Conservation (phyloP, 2,888 invertebrate species). For the Melangyna quadrimaculata region DNA sequence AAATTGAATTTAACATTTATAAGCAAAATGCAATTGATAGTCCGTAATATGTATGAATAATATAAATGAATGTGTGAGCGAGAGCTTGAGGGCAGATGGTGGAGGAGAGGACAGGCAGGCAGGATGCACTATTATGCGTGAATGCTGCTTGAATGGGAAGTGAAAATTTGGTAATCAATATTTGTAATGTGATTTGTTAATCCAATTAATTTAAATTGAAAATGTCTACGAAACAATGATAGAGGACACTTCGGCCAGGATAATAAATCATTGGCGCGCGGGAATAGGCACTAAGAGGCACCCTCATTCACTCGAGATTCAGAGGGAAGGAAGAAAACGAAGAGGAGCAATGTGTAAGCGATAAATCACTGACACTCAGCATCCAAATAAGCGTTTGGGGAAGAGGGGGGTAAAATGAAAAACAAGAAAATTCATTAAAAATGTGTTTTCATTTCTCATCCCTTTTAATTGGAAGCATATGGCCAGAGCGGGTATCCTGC, state of each 20-base stretch:
- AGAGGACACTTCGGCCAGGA: slow-evolving; percentile 46
- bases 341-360: slow-evolving; percentile 46
- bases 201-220: slow-evolving; percentile 72
- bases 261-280: slow-evolving; percentile 52
- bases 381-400: background rate
- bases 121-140: slow-evolving; percentile 17
- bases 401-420: background rate
- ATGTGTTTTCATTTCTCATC: slow-evolving; percentile 16
- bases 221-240: slow-evolving; percentile 61
- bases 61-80: background rate
- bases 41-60: background rate
- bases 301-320: background rate
- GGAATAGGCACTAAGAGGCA: background rate
- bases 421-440: slow-evolving; percentile 49
- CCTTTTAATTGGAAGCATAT: slow-evolving; percentile 61
- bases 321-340: background rate
- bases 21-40: slow-evolving; percentile 58
- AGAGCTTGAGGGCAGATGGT: background rate
- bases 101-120: background rate
- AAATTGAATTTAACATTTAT: slow-evolving; percentile 67
- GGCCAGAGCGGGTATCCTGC: slow-evolving; percentile 12
- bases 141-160: slow-evolving; percentile 42
- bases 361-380: slow-evolving; percentile 67
- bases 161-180: slow-evolving; percentile 71
- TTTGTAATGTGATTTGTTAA: slow-evolving; percentile 72